A percentile compares a stretch with the other conserved stretches of the same genome.
These are phyloP conservation scores for Centruroides sculpturatus DNA, from an alignment of 1,140 invertebrate genomes.

Conservation along the genomic window DNA sequence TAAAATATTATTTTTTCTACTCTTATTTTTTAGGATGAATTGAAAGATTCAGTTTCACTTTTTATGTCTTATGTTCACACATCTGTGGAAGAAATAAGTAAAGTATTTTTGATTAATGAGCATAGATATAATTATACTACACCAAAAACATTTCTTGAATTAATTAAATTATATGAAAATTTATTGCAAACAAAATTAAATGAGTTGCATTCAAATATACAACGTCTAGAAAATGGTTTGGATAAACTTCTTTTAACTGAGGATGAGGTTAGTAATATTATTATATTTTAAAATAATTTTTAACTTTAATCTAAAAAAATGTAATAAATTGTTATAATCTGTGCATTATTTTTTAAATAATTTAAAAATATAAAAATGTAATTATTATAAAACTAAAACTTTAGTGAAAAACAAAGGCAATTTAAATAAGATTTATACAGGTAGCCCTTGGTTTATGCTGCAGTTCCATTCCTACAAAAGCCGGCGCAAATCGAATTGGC, in stretches of 20 bases:
- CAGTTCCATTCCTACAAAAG: too few species aligned
- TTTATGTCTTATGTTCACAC: constrained; percentile 93
- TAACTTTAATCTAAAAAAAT: too few species aligned
- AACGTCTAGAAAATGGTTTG: constrained; percentile 79
- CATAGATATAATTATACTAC: constrained; percentile 92
- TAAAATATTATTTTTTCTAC: too few species aligned
- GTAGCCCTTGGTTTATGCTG: too few species aligned
- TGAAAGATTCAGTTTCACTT: constrained; percentile 60
- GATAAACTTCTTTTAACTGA: constrained; percentile 77
- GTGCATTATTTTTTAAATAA: too few species aligned
- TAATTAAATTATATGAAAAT: constrained; percentile 83
- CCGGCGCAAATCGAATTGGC: too few species aligned
- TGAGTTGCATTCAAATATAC: constrained; percentile 67
- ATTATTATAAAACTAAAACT: too few species aligned
- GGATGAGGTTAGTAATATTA: constrained; percentile 37
- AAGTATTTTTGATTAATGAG: constrained; percentile 71
- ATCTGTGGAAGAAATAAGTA: constrained; percentile 79
- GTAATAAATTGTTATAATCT: too few species aligned
- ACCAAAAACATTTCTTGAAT: constrained; percentile 90
- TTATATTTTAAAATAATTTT: too few species aligned
- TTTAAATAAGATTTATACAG: too few species aligned
- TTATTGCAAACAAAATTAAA: constrained; percentile 63
- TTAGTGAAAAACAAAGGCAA: too few species aligned
- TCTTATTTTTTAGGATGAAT: constrained; percentile 32
- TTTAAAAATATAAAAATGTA: too few species aligned